phyloP scores from a whole-genome alignment of 2,888 invertebrate species.

The Piscicola geometra region DNA sequence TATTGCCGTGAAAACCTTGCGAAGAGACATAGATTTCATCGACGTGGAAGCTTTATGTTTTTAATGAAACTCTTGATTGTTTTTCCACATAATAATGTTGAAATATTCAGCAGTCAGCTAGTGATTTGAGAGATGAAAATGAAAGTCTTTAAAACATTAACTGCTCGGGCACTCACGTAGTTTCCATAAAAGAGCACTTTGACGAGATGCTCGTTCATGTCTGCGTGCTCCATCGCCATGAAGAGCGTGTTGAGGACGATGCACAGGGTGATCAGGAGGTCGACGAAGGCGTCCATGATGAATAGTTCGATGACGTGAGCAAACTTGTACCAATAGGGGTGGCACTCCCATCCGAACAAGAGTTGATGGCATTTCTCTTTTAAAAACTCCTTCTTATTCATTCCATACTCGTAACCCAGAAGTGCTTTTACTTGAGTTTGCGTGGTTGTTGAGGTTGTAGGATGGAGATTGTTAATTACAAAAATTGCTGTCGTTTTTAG shows the following conservation, averaged over 20 bases:
- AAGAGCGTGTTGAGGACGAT: slow-evolving; percentile 95
- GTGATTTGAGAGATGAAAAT: too few species aligned
- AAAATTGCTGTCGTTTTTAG: background rate
- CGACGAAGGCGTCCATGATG: slow-evolving; percentile 96
- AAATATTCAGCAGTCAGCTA: background rate
- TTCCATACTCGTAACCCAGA: slow-evolving; percentile 35
- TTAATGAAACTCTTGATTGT: too few species aligned
- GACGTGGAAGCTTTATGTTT: background rate
- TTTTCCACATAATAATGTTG: too few species aligned
- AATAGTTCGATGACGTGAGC: slow-evolving; percentile 77
- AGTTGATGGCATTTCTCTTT: slow-evolving; percentile 49
- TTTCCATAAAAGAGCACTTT: slow-evolving; percentile 84
- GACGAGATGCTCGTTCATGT: slow-evolving; percentile 77
- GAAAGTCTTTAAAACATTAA: background rate
- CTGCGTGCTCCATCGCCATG: slow-evolving; percentile 93
- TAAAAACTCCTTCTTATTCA: slow-evolving; percentile 45
- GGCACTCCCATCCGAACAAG: slow-evolving; percentile 77
- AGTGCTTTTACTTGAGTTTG: slow-evolving; percentile 18
- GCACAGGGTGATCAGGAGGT: slow-evolving; percentile 93
- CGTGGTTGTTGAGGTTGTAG: too few species aligned
- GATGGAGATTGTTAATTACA: background rate
- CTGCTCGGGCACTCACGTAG: slow-evolving; percentile 69
- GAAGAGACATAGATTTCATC: too few species aligned
- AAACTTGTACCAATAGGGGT: slow-evolving; percentile 65
- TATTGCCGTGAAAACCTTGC: slow-evolving; percentile 95